Percentiles rank a stretch among this genome's conserved stretches.
phyloP scores from a whole-genome alignment of 2,113 vertebrate species.

The Chauna torquata region DNA sequence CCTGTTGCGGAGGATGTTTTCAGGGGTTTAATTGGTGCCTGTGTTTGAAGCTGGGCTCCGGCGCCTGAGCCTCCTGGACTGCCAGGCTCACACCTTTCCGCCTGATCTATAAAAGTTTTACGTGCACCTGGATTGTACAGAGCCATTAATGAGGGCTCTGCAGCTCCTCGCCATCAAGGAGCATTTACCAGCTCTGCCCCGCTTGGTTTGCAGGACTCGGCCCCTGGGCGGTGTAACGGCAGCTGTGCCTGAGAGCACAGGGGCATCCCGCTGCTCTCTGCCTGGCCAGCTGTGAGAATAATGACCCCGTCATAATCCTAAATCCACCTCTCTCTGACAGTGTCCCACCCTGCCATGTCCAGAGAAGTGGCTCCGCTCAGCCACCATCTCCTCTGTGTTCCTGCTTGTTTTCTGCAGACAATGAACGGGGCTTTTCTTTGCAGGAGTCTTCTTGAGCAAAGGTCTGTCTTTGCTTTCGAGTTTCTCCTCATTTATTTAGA shows the following conservation, averaged over 20 bases:
- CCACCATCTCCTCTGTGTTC: not conserved
- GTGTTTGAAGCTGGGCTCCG: not conserved
- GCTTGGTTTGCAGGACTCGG: not conserved
- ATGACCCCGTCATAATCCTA: not conserved
- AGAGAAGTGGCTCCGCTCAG: not conserved
- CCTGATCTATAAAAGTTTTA: not conserved
- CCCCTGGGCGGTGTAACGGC: not conserved
- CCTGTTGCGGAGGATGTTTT: not conserved
- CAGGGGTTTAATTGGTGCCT: not conserved
- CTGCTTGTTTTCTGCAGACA: fast-evolving
- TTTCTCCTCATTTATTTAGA: not conserved
- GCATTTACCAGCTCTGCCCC: not conserved
- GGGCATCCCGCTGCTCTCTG: not conserved
- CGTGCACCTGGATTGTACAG: not conserved
- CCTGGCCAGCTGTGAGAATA: not conserved
- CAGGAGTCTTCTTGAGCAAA: not conserved
- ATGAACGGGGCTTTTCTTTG: not conserved
- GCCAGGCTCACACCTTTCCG: not conserved
- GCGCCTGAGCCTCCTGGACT: not conserved
- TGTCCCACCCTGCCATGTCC: not conserved
- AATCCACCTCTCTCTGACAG: not conserved
- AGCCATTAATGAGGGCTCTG: not conserved
- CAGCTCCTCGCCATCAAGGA: not conserved
- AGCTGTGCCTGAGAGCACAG: not conserved
- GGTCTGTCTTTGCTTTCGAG: not conserved